A percentile compares a stretch with the other conserved stretches of the same genome.
Evolutionary conservation across 2,113 vertebrate genomes (phyloP).

Genomic region (Malurus cyaneus): DNA sequence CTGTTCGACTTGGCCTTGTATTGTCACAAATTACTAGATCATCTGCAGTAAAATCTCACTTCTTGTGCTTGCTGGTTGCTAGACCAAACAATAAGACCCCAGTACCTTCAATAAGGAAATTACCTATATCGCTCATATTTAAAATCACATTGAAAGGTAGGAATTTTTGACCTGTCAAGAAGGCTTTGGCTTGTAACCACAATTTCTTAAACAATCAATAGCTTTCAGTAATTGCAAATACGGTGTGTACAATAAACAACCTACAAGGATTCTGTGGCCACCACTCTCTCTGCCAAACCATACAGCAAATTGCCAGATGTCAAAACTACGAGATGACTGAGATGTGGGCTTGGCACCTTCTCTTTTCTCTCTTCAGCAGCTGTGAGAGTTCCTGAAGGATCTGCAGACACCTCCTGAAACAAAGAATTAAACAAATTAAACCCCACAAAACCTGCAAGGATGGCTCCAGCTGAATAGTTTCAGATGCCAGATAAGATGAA

Average conservation of each 20-base stretch:
- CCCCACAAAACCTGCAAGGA: not conserved
- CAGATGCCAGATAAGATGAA: not conserved
- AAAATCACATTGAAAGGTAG: not conserved
- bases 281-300: constrained; percentile 92
- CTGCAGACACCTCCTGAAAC: constrained; percentile 84
- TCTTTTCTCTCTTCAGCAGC: constrained; percentile 91
- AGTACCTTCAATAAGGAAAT: not conserved
- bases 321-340: constrained; percentile 92
- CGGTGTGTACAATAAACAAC: constrained; percentile 53
- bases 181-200: not conserved
- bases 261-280: constrained; percentile 97
- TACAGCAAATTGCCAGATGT: constrained; percentile 85
- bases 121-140: not conserved
- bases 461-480: not conserved
- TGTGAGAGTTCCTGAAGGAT: constrained; percentile 78
- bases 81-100: not conserved
- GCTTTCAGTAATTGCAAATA: not conserved
- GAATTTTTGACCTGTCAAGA: not conserved
- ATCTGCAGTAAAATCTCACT: not conserved
- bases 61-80: not conserved
- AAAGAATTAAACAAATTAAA: constrained; percentile 1
- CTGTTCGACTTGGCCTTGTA: not conserved
- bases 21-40: not conserved
- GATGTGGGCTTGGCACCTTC: constrained; percentile 95
- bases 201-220: not conserved